Conservation (phyloP, 2,113 vertebrate species). For the Aramus guarauna region DNA sequence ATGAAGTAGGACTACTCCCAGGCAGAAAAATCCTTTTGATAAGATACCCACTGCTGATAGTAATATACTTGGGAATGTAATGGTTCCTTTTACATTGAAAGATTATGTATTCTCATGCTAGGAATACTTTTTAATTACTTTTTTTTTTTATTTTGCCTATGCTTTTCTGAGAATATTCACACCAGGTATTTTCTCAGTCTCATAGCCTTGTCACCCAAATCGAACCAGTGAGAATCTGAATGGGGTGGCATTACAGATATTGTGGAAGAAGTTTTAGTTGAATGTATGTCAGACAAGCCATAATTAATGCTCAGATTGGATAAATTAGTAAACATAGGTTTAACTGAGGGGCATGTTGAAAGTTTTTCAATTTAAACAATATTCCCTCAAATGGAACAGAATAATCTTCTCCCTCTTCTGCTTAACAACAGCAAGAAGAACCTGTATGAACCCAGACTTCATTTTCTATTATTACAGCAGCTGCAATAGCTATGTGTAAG, state of each 20-base stretch:
- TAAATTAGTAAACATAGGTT: neutral
- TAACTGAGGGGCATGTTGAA: neutral
- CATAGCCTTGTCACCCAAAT: neutral
- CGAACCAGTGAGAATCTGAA: neutral
- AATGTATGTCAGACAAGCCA: neutral
- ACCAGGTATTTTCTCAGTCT: neutral
- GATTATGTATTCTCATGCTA: neutral
- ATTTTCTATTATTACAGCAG: neutral
- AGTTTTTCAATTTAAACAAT: neutral
- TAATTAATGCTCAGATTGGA: neutral
- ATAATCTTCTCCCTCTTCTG: neutral
- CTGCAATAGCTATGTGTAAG: neutral
- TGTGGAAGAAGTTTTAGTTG: neutral
- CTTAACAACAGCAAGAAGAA: neutral
- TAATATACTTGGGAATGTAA: neutral
- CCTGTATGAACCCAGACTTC: neutral
- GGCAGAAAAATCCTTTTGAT: neutral
- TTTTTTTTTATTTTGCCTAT: neutral
- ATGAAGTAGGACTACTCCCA: neutral
- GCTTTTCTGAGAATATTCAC: neutral
- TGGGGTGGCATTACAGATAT: neutral
- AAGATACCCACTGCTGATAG: neutral
- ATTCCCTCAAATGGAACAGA: neutral
- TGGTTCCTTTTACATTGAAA: neutral
- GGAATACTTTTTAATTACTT: neutral